Base-by-base conservation (phyloP, 1,140 invertebrate genomes). In the Rhyzopertha dominica region DNA sequence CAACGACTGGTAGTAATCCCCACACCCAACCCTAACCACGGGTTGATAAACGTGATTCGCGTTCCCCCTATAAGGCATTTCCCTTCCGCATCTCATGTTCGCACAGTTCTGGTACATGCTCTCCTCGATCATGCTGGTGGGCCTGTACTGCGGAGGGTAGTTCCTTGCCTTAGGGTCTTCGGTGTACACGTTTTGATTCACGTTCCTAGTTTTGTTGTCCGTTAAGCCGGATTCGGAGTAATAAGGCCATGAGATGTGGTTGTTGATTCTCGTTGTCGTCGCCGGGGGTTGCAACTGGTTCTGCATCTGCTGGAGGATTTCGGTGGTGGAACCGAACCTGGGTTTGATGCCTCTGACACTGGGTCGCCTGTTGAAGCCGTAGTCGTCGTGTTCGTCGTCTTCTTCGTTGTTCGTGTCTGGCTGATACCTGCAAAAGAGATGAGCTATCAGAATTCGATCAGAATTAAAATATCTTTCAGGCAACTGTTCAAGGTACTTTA, bases 351-450 rank as follows among this genome's bases (percentile, higher is more conserved):
- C 83, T 0, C 87, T 74, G 1, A 93, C 89, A 0, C 87, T 87
- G 0, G 90, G 89, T 5, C 90, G 71, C n/a, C 85, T 74, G 56
- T 87, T 85, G 63, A 94, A 92, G 4, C 88, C 90, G 49, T 92
- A 91, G 56, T 91, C 87, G 49, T 91, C 89, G 47, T 87, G 77
- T 57, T 91, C 88, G 43, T 88, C 82, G 43, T 84, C 85, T 10
- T 85, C 83, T 19, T 81, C 77, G 13, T 78, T 78, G 44, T 69
- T 73, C 35, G 61, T 62, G 45, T 66, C 67, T 22, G 45, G 46
- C 66, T 70, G 69, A 70, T 74, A 51, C 62, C 70, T 62, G 35
- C 35, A 54, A 48, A 24, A 32, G n/a, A n/a, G n/a, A n/a, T n/a
- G n/a, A n/a, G n/a, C n/a, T n/a, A n/a, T n/a, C n/a, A n/a, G n/a